A percentile compares a stretch with the other conserved stretches of the same genome.
These are phyloP conservation scores for Eulemur rubriventer DNA, from an alignment of 2,797 vertebrate genomes.

Conservation along the genomic window DNA sequence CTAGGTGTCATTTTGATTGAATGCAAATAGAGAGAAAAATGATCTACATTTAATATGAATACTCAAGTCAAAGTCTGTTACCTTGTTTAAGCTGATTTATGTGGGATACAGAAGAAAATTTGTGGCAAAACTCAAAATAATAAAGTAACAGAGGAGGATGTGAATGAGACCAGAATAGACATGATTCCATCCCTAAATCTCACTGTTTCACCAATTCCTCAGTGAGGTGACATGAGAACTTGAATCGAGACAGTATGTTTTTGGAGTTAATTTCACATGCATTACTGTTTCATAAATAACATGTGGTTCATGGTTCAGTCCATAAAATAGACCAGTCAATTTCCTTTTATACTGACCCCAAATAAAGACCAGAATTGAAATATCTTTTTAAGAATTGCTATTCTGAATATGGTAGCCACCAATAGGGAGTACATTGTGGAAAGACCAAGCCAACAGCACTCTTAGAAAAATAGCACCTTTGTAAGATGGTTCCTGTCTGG, in stretches of 20 bases:
- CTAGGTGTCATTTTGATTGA: background rate
- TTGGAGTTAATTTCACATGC: background rate
- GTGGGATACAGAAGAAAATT: background rate
- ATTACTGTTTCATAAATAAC: conserved; percentile 8
- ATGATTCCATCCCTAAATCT: background rate
- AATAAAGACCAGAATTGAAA: background rate
- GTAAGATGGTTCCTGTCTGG: background rate
- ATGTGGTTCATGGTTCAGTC: background rate
- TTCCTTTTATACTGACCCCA: background rate
- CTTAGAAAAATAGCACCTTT: background rate
- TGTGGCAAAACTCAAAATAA: background rate
- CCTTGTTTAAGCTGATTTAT: background rate
- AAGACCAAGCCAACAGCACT: background rate
- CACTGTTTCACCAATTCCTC: background rate
- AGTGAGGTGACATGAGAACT: background rate
- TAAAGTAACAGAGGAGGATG: background rate
- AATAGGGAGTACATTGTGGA: background rate
- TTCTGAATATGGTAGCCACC: background rate
- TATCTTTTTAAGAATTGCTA: background rate
- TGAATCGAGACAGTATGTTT: background rate
- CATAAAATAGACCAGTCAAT: background rate
- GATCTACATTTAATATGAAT: background rate
- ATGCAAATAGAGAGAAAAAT: background rate
- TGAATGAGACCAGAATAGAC: background rate
- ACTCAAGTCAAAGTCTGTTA: background rate